phyloP scores from a whole-genome alignment of 2,113 vertebrate species.

The Protobothrops flavoviridis region DNA sequence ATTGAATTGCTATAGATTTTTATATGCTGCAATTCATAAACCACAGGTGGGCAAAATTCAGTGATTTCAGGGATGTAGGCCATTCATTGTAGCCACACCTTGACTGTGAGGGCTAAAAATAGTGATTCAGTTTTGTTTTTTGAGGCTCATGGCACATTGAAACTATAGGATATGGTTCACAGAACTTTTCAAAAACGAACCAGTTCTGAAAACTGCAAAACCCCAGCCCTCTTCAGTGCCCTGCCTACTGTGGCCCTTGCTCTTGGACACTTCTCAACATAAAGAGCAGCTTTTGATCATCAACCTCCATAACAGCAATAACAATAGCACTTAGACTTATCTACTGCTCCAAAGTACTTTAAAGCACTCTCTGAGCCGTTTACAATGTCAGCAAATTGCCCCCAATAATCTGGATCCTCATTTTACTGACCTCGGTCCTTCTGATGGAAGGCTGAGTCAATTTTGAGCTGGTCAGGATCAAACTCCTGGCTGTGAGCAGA shows the following conservation, averaged over 20 bases:
- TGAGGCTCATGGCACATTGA: neutral
- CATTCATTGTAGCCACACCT: neutral
- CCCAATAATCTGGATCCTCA: neutral
- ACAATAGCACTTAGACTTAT: neutral
- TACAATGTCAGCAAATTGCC: neutral
- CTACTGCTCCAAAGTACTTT: neutral
- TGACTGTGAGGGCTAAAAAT: neutral
- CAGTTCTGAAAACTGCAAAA: neutral
- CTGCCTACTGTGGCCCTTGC: neutral
- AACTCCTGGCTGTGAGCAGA: too few relatives aligned
- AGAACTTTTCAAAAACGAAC: neutral
- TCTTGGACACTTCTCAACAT: neutral
- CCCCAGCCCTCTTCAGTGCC: neutral
- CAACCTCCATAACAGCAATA: neutral
- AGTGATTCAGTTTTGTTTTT: neutral
- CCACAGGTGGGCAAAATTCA: neutral
- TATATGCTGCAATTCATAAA: neutral
- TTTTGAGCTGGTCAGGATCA: too few relatives aligned
- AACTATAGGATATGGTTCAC: neutral
- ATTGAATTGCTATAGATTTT: neutral
- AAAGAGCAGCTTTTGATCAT: neutral
- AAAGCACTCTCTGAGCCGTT: neutral
- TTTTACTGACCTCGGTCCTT: neutral
- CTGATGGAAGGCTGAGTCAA: neutral
- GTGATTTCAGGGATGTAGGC: neutral